Evolutionary conservation across 1,140 invertebrate species (phyloP), one percentile per base, ranked within the genome.

Genomic region (Schmidtea mediterranea): DNA sequence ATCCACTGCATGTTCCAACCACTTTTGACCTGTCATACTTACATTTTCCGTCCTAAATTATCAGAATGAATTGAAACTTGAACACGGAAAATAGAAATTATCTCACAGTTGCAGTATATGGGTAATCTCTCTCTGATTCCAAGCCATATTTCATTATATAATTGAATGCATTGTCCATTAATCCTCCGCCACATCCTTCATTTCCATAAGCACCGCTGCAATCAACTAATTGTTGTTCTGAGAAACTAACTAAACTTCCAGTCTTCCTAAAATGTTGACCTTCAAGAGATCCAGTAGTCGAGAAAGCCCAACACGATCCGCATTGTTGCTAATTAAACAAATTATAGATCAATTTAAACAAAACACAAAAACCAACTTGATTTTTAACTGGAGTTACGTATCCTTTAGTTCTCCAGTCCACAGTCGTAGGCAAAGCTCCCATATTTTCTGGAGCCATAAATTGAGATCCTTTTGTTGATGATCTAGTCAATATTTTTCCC

Each of bases 251-350:
- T 8, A 62, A 46, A 10, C 55, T 53, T 22, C 52, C 49, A 9
- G 54, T 54, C 18, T 55, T 54, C 19, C 51, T 50, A 49, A 56
- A 56, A 45, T 52, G 46, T 41, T 58, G 57, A 23, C 58, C 59
- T 52, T 61, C 58, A 22, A 62, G 41, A 19, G 57, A 41, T 36
- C 60, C 59, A 51, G 56, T 59, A 3, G 46, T 48, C 5, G 46
- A 48, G 69, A 94, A 90, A 51, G 82, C 74, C 83, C 83, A 92
- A 69, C 83, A 90, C 5, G 80, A 83, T 51, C 84, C 84, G 67
- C 86, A 92, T 59, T 78, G 74, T 37, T 61, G 59, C 66, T 67
- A 46, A 38, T 38, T 3, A 5, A 19, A 19, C 3, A 5, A 41
- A 6, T 19, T 5, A 23, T 19, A 23, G 12, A 41, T 3, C 3